phyloP scores from a whole-genome alignment of 2,113 vertebrate genomes.

The Aldabrachelys gigantea region DNA sequence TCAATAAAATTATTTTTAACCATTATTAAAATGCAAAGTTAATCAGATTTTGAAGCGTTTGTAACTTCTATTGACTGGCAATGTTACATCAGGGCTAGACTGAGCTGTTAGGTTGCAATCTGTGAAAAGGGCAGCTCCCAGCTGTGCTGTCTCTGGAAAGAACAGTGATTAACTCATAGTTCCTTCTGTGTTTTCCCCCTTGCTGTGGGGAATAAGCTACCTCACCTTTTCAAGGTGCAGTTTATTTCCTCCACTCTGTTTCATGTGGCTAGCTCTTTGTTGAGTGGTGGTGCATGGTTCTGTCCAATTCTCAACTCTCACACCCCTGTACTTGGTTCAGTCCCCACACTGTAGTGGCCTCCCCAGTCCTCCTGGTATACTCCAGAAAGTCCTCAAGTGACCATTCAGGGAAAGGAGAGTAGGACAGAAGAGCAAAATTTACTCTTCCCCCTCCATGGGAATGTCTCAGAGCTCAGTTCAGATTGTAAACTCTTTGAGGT shows the following conservation, averaged over 20 bases:
- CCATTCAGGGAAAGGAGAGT: not conserved
- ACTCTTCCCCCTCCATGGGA: not conserved
- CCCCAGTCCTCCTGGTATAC: not conserved
- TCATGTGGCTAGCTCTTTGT: not conserved
- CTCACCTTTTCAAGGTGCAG: not conserved
- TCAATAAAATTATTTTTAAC: not conserved
- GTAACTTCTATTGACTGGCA: not conserved
- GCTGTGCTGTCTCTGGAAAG: not conserved
- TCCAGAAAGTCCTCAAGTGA: too few species aligned
- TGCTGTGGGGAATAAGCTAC: rapidly evolving
- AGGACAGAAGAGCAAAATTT: not conserved
- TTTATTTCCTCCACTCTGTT: not conserved
- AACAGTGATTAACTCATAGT: rapidly evolving
- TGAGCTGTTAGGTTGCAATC: not conserved
- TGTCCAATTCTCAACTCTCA: too few species aligned
- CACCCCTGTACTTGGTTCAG: not conserved
- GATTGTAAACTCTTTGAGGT: too few species aligned
- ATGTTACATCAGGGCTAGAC: not conserved
- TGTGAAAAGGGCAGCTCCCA: not conserved
- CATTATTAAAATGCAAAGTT: not conserved
- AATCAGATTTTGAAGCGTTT: not conserved
- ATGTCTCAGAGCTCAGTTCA: not conserved
- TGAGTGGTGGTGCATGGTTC: not conserved
- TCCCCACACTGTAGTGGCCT: too few species aligned
- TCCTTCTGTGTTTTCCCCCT: not conserved